Conservation (phyloP, 2,113 vertebrate species). For the Rhodinocichla rosea region DNA sequence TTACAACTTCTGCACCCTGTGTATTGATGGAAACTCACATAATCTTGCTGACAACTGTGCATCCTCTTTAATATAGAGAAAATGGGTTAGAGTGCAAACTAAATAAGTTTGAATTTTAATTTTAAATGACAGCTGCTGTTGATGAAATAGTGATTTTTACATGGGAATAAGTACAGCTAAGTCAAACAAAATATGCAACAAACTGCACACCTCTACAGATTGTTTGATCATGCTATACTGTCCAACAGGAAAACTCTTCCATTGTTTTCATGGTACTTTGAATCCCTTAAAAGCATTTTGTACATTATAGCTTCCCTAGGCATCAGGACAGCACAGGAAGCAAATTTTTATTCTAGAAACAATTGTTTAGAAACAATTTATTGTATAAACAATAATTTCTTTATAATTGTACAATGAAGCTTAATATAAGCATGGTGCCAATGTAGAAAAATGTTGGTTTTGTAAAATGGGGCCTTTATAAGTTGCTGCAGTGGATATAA, state of each 20-base stretch:
- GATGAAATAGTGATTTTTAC: neutral
- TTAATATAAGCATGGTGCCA: neutral
- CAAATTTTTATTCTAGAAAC: neutral
- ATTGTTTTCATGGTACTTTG: neutral
- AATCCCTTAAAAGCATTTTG: neutral
- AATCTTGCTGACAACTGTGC: neutral
- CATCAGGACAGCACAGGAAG: neutral
- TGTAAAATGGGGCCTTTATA: neutral
- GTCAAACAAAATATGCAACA: neutral
- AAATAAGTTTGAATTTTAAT: neutral
- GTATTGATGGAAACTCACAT: neutral
- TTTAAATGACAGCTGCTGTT: neutral
- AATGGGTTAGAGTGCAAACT: neutral
- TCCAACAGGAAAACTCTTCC: neutral
- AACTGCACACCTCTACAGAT: neutral
- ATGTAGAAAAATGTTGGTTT: neutral
- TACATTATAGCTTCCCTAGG: neutral
- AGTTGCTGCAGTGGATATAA: neutral
- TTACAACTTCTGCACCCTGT: neutral
- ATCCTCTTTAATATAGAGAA: neutral
- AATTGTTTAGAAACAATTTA: neutral
- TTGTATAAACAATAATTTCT: neutral
- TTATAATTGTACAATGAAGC: neutral
- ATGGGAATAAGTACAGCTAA: neutral
- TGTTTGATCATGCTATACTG: neutral